These are phyloP conservation scores for Pyrochroa serraticornis DNA, from an alignment of 2,888 invertebrate genomes.

Conservation along the genomic window DNA sequence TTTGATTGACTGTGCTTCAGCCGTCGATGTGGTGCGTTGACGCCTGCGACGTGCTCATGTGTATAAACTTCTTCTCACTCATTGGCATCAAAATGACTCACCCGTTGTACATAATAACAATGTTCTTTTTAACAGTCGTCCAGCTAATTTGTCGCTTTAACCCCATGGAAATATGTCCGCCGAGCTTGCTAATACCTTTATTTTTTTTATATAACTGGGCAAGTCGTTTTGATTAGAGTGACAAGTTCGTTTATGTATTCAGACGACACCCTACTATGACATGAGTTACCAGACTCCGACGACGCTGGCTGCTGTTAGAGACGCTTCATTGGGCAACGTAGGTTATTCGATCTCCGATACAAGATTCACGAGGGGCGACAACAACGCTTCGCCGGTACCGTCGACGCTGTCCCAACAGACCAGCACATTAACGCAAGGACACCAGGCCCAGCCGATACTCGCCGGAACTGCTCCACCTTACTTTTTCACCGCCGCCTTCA, in stretches of 20 bases:
- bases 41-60: slow-evolving; percentile 10
- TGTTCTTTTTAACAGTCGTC: slow-evolving; percentile 21
- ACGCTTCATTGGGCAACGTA: slow-evolving; percentile 69
- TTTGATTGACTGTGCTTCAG: too few species aligned
- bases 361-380: slow-evolving; percentile 73
- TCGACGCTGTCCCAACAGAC: slow-evolving; percentile 76
- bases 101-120: slow-evolving; percentile 31
- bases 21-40: slow-evolving; percentile 1
- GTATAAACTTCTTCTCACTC: slow-evolving; percentile 40
- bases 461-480: slow-evolving; percentile 71
- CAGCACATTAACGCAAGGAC: slow-evolving; percentile 63
- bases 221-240: slow-evolving; percentile 47
- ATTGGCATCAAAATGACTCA: slow-evolving; percentile 45
- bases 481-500: slow-evolving; percentile 72
- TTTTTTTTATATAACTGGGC: slow-evolving; percentile 23
- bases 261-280: slow-evolving; percentile 71
- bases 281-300: slow-evolving; percentile 77
- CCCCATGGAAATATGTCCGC: slow-evolving; percentile 8
- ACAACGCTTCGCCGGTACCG: slow-evolving; percentile 81
- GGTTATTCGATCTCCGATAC: slow-evolving; percentile 75
- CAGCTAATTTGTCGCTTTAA: slow-evolving; percentile 27
- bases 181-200: slow-evolving; percentile 17
- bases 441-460: slow-evolving; percentile 65
- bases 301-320: slow-evolving; percentile 71
- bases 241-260: slow-evolving; percentile 46